Evolutionary conservation across 2,113 vertebrate genomes (phyloP), one percentile per base, ranked within the genome.

Genomic region (Nipponia nippon): DNA sequence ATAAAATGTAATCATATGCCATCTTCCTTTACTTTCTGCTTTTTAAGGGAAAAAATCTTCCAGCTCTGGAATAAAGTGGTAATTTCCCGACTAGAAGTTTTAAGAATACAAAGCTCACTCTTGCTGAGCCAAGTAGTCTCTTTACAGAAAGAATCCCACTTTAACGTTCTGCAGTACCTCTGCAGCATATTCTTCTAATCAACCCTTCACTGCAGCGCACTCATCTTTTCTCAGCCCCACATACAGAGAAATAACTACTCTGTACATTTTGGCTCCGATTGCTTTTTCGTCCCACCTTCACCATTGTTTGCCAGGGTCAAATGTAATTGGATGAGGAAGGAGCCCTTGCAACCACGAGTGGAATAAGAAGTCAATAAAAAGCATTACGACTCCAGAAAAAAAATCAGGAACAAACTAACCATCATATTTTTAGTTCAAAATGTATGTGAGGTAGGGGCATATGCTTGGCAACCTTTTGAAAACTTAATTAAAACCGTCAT

Each of bases 401-500:
- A 29, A 34, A 21, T 17, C 25, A 73, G 20, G 20, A 81, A 92
- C 3, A 85, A 90, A 42, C 20, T 11, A 55, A 55, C 36, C 7
- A 30, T 29, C 20, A 16, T 61, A 81, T 82, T 83, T 95, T 91
- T 38, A 95, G 52, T 67, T 85, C 42, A 46, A 61, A 82, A 91
- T 59, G 2, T 26, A 27, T 21, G 50, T 29, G 53, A 58, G 36
- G 46, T 46, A 91, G 58, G 16, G 46, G 52, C 78, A 84, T 61
- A 94, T 47, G 77, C 47, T 94, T 72, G 59, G 85, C 89, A 93
- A 56, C 6, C 22, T 87, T 87, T 59, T 29, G 81, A 91, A 88
- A 95, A 53, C 27, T 62, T 95, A 95, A 96, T 94, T 95, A 94
- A 95, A 94, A 78, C 21, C 3, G 8, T 36, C 63, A 29, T 61